Conservation (phyloP, 2,797 vertebrate genomes). For the Onychomys leucogaster region DNA sequence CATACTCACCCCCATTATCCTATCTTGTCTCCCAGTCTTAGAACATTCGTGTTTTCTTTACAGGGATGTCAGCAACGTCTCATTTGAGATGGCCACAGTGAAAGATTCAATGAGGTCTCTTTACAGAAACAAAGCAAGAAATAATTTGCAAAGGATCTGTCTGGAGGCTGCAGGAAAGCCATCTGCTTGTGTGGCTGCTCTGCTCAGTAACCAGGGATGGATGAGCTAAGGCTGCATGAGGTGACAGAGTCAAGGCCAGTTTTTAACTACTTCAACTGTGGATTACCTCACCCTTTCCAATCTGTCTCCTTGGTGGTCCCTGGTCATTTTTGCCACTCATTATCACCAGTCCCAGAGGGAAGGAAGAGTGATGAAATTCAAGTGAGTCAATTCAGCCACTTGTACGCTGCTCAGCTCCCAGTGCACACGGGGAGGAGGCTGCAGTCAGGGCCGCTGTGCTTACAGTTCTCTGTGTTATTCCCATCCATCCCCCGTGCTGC, state of each 20-base stretch:
- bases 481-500: conserved; percentile 64
- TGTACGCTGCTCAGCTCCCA: conserved; percentile 51
- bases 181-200: not conserved
- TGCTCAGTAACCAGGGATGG: not conserved
- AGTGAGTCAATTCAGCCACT: conserved; percentile 61
- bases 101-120: not conserved
- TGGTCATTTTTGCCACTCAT: conserved; percentile 44
- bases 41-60: not conserved
- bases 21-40: not conserved
- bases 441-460: conserved; percentile 32
- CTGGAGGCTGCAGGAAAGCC: not conserved
- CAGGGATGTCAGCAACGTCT: not conserved
- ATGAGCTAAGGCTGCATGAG: not conserved
- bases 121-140: not conserved
- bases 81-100: not conserved
- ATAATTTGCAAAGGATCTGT: not conserved
- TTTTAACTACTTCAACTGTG: not conserved
- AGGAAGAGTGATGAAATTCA: conserved; percentile 57
- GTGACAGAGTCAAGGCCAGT: not conserved
- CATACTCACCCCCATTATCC: not conserved
- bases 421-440: not conserved
- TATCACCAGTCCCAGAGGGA: conserved; percentile 29
- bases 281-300: not conserved
- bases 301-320: not conserved
- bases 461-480: conserved; percentile 61